Percentiles rank a stretch among this genome's conserved stretches.
phyloP scores from a whole-genome alignment of 64 coral and sea anemone species.

The Cladopsammia gracilis region DNA sequence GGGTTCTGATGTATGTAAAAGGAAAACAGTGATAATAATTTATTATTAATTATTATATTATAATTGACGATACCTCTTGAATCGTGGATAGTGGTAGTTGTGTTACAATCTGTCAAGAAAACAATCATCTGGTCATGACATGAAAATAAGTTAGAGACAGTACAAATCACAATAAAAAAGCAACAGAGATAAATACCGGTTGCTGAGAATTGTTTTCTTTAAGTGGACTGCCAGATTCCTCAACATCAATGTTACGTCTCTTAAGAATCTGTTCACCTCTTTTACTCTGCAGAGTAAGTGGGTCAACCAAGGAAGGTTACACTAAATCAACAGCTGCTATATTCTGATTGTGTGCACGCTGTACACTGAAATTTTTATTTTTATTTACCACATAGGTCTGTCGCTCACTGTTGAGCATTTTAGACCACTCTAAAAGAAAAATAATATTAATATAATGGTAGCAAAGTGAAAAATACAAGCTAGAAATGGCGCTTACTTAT shows the following conservation, averaged over 20 bases:
- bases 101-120: constrained; percentile 14
- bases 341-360: no score
- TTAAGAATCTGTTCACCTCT: constrained; percentile 84
- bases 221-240: constrained; percentile 65
- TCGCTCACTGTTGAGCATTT: no score
- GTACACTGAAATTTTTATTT: no score
- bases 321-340: neutral
- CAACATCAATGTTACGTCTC: constrained; percentile 70
- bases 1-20: no score
- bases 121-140: neutral
- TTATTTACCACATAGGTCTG: no score
- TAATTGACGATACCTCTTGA: neutral
- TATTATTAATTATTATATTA: no score
- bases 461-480: no score
- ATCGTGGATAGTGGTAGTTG: constrained; percentile 57
- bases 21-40: no score
- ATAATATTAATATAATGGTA: no score
- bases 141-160: neutral
- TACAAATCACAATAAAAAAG: neutral
- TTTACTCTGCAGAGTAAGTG: constrained; percentile 50
- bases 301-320: neutral
- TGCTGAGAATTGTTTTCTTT: constrained; percentile 69
- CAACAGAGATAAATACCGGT: constrained; percentile 15
- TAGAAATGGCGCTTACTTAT: no score
- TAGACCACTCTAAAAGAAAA: no score